Evolutionary conservation across 2,797 vertebrate species (phyloP), one percentile per base, ranked within the genome.

Genomic region (Lophotriccus pileatus): DNA sequence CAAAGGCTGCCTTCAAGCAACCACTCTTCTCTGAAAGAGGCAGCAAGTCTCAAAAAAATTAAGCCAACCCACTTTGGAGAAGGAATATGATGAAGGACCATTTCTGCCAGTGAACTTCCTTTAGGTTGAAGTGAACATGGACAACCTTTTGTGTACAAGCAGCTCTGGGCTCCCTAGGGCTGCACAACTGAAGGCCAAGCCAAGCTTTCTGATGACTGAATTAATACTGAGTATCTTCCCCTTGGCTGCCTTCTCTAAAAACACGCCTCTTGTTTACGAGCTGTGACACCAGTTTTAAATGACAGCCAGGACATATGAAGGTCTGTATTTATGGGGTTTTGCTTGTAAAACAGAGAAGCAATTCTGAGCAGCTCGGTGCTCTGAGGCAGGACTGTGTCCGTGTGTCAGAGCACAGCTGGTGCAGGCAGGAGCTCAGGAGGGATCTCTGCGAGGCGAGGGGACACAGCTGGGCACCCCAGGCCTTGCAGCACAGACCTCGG

Each of bases 91-190:
- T 5, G 22, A 55, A 56, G 46, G 39, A 9, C 8, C 5, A 5
- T 18, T 69, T 34, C 70, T 78, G 28, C 28, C 63, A 41, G 9
- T 8, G 25, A 43, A 24, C 28, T 8, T 10, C 60, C 39, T 23
- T 59, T 5, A 10, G 10, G 2, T 8, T 6, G 1, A 8, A 25
- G n/a, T 2, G n/a, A 20, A 37, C 32, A 3, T 0, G 11, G 50
- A 27, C 55, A 62, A 39, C 27, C 36, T 27, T 36, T 0, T 36
- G n/a, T 30, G 32, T 1, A 17, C 1, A 8, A 36, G 32, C 41
- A 47, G 56, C 74, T 52, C 77, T 6, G 3, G 16, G 19, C 47
- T 80, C 58, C 44, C 32, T 3, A 1, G 0, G 5, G 24, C 49
- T 3, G 0, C 32, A 22, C 4, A 53, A 24, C 59, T 18, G 30